phyloP scores from a whole-genome alignment of 1,140 invertebrate genomes.

The Drosophila malerkotliana region DNA sequence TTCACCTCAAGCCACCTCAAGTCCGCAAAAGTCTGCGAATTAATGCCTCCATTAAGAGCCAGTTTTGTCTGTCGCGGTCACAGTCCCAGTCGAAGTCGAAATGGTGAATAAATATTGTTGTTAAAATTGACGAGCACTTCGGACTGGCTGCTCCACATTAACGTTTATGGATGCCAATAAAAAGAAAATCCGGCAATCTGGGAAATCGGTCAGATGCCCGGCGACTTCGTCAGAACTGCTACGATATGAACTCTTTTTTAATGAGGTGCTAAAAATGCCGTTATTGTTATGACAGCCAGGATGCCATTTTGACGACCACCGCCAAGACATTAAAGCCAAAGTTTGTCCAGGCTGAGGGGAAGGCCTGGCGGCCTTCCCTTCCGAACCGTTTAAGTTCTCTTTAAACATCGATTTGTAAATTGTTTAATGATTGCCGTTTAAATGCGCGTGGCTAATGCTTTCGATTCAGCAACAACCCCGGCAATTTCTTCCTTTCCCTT shows the following conservation, averaged over 20 bases:
- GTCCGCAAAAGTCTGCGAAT: conserved; percentile 31
- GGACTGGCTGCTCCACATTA: conserved; percentile 44
- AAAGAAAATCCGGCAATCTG: conserved; percentile 26
- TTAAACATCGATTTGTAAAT: conserved; percentile 83
- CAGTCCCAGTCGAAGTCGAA: conserved; percentile 47
- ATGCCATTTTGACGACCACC: conserved; percentile 63
- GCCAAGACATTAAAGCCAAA: conserved; percentile 65
- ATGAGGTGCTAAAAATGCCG: conserved; percentile 82
- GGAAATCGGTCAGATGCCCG: conserved; percentile 22
- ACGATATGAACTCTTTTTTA: conserved; percentile 82
- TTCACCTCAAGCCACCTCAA: not conserved
- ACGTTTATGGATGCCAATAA: conserved; percentile 57
- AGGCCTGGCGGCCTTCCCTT: conserved; percentile 1
- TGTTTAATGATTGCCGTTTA: conserved; percentile 79
- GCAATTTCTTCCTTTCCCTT: conserved; percentile 6
- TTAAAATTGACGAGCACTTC: conserved; percentile 76
- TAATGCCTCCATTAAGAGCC: conserved; percentile 45
- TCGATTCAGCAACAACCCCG: conserved; percentile 24
- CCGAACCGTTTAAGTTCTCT: conserved; percentile 50
- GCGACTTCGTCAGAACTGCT: conserved; percentile 45
- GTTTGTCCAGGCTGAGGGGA: conserved; percentile 39
- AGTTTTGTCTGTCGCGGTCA: conserved; percentile 37
- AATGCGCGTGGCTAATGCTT: conserved; percentile 76
- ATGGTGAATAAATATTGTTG: conserved; percentile 76
- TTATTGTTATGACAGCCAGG: conserved; percentile 79